These are phyloP conservation scores for Cataglyphis altisquamis DNA, from an alignment of 2,888 invertebrate species.

Conservation along the genomic window DNA sequence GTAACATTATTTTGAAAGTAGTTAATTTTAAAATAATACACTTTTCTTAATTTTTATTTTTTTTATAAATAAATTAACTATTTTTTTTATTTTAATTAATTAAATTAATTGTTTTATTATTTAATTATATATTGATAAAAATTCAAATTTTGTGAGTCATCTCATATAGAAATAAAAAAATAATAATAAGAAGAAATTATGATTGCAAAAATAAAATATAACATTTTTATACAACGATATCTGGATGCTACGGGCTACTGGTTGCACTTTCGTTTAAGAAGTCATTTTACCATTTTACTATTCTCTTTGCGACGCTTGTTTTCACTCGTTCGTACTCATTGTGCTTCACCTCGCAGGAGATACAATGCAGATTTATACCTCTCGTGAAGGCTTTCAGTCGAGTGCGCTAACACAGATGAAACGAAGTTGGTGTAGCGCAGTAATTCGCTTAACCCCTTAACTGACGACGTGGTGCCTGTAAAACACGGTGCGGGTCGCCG, in stretches of 20 bases:
- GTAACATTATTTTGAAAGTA: neutral
- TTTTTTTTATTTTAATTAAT: no score
- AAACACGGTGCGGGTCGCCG: constrained; percentile 54
- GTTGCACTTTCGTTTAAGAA: constrained; percentile 31
- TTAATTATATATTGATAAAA: neutral
- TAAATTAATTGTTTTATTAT: neutral
- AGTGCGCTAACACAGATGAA: constrained; percentile 51
- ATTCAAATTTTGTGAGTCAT: neutral
- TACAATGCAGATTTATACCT: constrained; percentile 55
- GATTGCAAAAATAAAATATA: neutral
- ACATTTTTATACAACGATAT: neutral
- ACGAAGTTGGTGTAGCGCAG: constrained; percentile 53
- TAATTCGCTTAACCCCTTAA: constrained; percentile 59
- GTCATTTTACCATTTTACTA: constrained; percentile 28
- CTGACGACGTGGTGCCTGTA: constrained; percentile 54
- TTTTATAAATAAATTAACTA: neutral
- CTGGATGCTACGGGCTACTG: neutral
- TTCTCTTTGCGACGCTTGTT: constrained; percentile 50
- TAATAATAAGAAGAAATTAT: neutral
- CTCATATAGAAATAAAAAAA: neutral
- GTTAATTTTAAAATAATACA: neutral
- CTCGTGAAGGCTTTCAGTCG: constrained; percentile 47
- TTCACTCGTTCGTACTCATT: constrained; percentile 47
- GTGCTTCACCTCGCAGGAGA: constrained; percentile 42
- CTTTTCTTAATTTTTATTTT: neutral